Conservation (phyloP, 2,797 vertebrate genomes). For the Lepidocolaptes lacrymiger region DNA sequence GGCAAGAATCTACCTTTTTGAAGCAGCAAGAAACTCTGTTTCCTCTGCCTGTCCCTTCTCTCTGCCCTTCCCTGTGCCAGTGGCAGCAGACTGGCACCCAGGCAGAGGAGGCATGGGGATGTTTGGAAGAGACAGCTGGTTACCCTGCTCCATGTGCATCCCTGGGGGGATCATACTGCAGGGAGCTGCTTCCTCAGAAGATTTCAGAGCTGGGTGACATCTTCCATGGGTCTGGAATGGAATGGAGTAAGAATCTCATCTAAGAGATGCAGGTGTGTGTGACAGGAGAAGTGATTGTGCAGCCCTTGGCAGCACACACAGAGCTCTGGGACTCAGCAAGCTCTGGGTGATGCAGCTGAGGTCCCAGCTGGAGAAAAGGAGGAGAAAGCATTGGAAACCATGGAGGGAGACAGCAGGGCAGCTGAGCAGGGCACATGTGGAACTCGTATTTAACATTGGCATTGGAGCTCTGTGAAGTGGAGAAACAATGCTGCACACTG, state of each 20-base stretch:
- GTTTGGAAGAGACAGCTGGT: neutral
- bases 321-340: neutral
- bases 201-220: neutral
- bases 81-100: neutral
- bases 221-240: neutral
- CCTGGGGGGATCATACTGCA: neutral
- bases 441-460: neutral
- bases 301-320: fast-evolving
- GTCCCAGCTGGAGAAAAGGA: neutral
- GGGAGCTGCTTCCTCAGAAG: neutral
- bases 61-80: too few relatives aligned
- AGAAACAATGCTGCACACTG: neutral
- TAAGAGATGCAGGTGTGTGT: neutral
- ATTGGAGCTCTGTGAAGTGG: neutral
- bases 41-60: neutral
- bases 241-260: too few relatives aligned
- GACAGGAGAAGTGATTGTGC: neutral
- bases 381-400: neutral
- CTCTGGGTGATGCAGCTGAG: neutral
- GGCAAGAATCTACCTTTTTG: neutral
- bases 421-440: neutral
- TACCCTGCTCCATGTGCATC: neutral
- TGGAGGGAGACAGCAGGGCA: neutral
- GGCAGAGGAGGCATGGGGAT: neutral
- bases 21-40: neutral